Conservation (phyloP, 2,888 invertebrate species). For the Ctena decussata region DNA sequence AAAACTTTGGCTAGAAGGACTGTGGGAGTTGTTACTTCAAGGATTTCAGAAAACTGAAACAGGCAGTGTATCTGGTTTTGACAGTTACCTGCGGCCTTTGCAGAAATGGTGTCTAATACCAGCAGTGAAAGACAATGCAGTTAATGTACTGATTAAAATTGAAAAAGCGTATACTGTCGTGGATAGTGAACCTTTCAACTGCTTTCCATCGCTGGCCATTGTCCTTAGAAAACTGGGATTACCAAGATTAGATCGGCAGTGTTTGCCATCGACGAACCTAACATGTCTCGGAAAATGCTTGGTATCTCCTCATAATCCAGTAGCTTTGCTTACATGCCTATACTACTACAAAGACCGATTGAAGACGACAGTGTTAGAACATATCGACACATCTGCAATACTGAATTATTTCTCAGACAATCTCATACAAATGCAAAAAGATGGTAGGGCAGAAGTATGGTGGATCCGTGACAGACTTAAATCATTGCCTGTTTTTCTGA, state of each 20-base stretch:
- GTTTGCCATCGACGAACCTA: not conserved
- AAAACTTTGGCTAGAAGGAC: not conserved
- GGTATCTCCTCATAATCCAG: not conserved
- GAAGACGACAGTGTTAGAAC: not conserved
- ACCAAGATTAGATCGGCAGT: not conserved
- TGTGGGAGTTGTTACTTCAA: not conserved
- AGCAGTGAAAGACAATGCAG: not conserved
- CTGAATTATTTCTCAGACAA: not conserved
- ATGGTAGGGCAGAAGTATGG: not conserved
- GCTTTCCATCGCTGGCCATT: not conserved
- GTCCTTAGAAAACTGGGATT: not conserved
- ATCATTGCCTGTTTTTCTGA: slow-evolving; percentile 20
- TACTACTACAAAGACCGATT: not conserved
- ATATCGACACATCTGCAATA: not conserved
- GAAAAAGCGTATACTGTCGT: not conserved
- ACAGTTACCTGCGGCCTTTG: not conserved
- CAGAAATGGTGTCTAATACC: not conserved
- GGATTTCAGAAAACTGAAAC: not conserved
- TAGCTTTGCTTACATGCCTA: not conserved
- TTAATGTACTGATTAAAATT: not conserved
- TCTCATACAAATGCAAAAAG: not conserved
- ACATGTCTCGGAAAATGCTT: no score
- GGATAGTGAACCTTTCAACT: not conserved
- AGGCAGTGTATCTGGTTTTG: not conserved
- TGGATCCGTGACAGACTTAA: not conserved